Percentiles rank a stretch among this genome's conserved stretches.
These are phyloP conservation scores for Harpagus bidentatus DNA, from an alignment of 2,113 vertebrate species.

Conservation along the genomic window DNA sequence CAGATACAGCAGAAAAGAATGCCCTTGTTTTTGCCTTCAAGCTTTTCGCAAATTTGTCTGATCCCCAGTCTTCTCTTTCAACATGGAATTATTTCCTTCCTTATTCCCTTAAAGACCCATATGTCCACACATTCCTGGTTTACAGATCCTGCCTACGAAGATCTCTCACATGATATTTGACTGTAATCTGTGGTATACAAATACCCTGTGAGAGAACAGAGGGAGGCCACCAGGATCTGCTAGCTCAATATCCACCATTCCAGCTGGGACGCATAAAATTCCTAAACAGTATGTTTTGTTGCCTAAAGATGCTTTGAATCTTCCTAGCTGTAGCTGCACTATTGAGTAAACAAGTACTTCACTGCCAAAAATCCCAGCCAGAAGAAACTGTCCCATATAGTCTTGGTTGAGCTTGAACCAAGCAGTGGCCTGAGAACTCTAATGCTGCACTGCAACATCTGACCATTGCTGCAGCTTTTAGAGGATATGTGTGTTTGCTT, in stretches of 20 bases:
- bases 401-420: background rate
- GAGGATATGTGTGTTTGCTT: background rate
- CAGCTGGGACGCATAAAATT: constrained; percentile 45
- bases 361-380: constrained; percentile 31
- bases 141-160: background rate
- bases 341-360: constrained; percentile 33
- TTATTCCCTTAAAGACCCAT: background rate
- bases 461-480: background rate
- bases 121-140: background rate
- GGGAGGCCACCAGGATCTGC: background rate
- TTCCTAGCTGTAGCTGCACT: background rate
- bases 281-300: background rate
- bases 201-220: background rate
- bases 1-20: background rate
- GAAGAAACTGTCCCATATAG: background rate
- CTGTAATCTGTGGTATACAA: background rate
- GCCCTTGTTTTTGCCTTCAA: background rate
- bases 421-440: background rate
- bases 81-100: background rate
- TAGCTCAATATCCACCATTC: constrained; percentile 11
- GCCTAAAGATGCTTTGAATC: constrained; percentile 17
- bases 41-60: background rate
- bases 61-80: background rate
- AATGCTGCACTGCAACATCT: background rate
- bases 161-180: background rate